A percentile compares a stretch with the other conserved stretches of the same genome.
These are phyloP conservation scores for Heterodera schachtii DNA, from an alignment of 1,140 invertebrate genomes.

Conservation along the genomic window DNA sequence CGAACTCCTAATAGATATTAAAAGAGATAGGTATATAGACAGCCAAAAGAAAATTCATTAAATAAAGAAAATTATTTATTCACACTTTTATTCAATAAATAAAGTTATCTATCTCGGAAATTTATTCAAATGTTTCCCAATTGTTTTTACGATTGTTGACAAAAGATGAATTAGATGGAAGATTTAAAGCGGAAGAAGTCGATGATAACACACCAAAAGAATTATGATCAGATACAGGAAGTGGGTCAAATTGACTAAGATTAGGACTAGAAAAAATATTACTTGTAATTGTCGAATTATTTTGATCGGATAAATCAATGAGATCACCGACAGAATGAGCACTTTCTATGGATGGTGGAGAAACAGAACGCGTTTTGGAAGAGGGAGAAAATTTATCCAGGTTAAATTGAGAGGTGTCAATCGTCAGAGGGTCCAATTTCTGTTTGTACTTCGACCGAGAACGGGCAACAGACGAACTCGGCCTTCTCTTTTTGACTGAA, in stretches of 20 bases:
- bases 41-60: no score
- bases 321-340: conserved; percentile 32
- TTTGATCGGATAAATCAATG: conserved; percentile 33
- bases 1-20: no score
- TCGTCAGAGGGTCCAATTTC: conserved; percentile 33
- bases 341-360: conserved; percentile 41
- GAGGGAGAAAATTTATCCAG: conserved; percentile 29
- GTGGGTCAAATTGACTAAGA: neutral
- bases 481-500: neutral
- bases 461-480: neutral
- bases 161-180: neutral
- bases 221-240: neutral
- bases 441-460: conserved; percentile 19
- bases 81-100: no score
- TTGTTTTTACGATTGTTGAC: conserved; percentile 2
- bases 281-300: neutral
- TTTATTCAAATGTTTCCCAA: conserved; percentile 27
- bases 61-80: no score
- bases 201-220: neutral
- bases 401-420: conserved; percentile 37
- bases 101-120: neutral
- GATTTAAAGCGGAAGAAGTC: neutral
- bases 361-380: conserved; percentile 3
- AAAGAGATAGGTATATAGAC: no score
- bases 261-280: conserved; percentile 30